A percentile compares a stretch with the other conserved stretches of the same genome.
These are phyloP conservation scores for Agrotis clavis DNA, from an alignment of 2,888 invertebrate species.

Conservation along the genomic window DNA sequence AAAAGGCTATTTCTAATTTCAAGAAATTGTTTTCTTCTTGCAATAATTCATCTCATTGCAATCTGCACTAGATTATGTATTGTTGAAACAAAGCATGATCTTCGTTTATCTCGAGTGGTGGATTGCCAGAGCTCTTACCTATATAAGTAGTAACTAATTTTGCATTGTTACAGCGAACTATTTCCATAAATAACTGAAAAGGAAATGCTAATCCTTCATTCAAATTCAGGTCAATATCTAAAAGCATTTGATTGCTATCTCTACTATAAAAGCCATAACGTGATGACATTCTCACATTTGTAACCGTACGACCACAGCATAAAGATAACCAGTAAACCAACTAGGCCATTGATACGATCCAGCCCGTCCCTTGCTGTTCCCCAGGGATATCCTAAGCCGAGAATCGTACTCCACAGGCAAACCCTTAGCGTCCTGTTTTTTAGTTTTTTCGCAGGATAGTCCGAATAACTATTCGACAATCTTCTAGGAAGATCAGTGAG, in stretches of 20 bases:
- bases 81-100: background rate
- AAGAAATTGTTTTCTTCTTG: background rate
- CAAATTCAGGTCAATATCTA: conserved; percentile 40
- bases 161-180: background rate
- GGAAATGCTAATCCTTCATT: conserved; percentile 9
- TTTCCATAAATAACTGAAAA: conserved; percentile 9
- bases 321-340: background rate
- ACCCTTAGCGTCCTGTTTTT: too few relatives aligned
- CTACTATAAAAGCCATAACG: conserved; percentile 28
- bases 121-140: background rate
- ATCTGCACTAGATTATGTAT: background rate
- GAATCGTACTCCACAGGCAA: too few relatives aligned
- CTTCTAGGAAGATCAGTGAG: too few relatives aligned
- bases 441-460: too few relatives aligned
- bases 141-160: background rate
- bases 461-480: too few relatives aligned
- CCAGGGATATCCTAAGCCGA: too few relatives aligned
- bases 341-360: background rate
- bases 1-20: background rate
- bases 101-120: conserved; percentile 1
- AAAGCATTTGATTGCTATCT: conserved; percentile 49
- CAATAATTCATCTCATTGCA: background rate
- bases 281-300: conserved; percentile 21
- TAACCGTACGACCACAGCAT: conserved; percentile 8
- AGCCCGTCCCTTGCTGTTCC: too few relatives aligned